These are phyloP conservation scores for Oxyura jamaicensis DNA, from an alignment of 2,113 vertebrate species.

Conservation along the genomic window DNA sequence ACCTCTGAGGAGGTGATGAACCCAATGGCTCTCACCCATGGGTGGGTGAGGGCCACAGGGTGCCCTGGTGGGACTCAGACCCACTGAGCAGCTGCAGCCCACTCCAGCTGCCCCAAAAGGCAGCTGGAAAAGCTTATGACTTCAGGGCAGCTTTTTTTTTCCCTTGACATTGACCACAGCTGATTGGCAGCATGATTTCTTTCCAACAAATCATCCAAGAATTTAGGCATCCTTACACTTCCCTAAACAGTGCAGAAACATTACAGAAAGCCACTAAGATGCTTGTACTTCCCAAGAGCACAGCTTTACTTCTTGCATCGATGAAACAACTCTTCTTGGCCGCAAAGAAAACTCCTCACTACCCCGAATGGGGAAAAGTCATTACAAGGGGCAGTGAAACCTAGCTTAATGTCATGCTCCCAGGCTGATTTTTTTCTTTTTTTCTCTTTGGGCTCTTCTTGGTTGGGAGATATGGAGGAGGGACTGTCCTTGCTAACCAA, in stretches of 20 bases:
- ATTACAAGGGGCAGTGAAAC: background rate
- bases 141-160: background rate
- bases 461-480: background rate
- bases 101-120: background rate
- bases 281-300: background rate
- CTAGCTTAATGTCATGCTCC: background rate
- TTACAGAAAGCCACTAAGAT: background rate
- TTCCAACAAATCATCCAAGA: background rate
- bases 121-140: background rate
- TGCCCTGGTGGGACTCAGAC: background rate
- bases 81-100: background rate
- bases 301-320: background rate
- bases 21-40: accelerated
- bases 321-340: background rate
- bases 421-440: background rate
- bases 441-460: background rate
- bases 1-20: background rate
- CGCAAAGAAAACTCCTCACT: background rate
- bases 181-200: background rate
- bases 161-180: background rate
- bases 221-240: background rate
- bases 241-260: background rate
- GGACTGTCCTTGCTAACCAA: background rate
- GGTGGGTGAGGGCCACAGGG: accelerated
- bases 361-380: background rate